Evolutionary conservation across 2,888 invertebrate species (phyloP).

Genomic region (Anorthoa munda): DNA sequence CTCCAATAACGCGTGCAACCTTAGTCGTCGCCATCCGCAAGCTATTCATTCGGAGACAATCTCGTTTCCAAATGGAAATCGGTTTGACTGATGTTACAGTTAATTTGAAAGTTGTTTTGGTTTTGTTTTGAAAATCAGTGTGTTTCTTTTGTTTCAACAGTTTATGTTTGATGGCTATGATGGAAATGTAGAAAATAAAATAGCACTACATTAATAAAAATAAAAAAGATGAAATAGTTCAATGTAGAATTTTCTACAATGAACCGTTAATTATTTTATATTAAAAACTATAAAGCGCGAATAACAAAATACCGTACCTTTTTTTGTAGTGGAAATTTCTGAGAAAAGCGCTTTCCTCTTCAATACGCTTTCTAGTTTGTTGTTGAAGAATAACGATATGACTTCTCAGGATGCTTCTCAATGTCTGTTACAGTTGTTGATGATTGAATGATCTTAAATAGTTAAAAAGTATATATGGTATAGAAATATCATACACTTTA

Average conservation of each 20-base stretch:
- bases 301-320: too few species aligned
- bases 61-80: constrained; percentile 68
- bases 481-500: too few species aligned
- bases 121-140: neutral
- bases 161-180: neutral
- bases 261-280: neutral
- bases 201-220: too few species aligned
- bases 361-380: neutral
- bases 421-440: neutral
- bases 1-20: constrained; percentile 63
- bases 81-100: constrained; percentile 33
- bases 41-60: constrained; percentile 69
- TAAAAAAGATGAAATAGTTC: too few species aligned
- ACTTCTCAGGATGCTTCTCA: neutral
- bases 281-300: too few species aligned
- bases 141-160: neutral
- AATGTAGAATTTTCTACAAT: neutral
- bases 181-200: too few species aligned
- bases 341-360: neutral
- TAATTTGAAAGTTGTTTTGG: neutral
- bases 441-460: neutral
- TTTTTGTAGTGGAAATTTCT: neutral
- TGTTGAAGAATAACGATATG: constrained; percentile 5
- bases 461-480: too few species aligned
- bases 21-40: constrained; percentile 44